Percentiles rank a stretch among this genome's conserved stretches.
These are phyloP conservation scores for Drosophila sucinea DNA, from an alignment of 1,140 invertebrate genomes.

Conservation along the genomic window DNA sequence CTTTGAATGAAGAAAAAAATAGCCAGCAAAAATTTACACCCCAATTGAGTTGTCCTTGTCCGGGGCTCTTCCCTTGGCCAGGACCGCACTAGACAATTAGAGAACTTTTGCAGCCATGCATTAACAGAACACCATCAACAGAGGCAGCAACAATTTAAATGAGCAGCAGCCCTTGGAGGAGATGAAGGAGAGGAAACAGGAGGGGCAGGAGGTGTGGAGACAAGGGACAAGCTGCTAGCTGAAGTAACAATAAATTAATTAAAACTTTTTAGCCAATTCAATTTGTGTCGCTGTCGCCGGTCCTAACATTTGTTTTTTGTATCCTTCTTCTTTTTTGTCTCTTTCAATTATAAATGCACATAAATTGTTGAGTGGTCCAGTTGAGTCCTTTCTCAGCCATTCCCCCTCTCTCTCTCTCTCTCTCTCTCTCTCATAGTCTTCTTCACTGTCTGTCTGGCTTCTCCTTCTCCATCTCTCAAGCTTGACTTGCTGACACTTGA, in stretches of 20 bases:
- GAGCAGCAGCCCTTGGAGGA: slow-evolving; percentile 50
- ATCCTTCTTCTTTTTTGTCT: slow-evolving; percentile 42
- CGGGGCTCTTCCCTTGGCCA: background rate
- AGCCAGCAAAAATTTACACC: slow-evolving; percentile 30
- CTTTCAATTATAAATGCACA: slow-evolving; percentile 79
- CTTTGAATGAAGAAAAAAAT: background rate
- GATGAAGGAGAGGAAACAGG: background rate
- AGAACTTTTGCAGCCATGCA: slow-evolving; percentile 73
- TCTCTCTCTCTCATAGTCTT: too few relatives aligned
- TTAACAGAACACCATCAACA: slow-evolving; percentile 69
- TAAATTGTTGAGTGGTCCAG: slow-evolving; percentile 67
- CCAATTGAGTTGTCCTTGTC: slow-evolving; percentile 44
- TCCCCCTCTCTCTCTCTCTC: background rate
- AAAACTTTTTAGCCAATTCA: slow-evolving; percentile 82
- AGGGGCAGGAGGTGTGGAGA: slow-evolving; percentile 29
- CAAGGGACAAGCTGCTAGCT: slow-evolving; percentile 39
- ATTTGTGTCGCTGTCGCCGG: slow-evolving; percentile 74
- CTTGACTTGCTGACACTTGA: slow-evolving; percentile 66
- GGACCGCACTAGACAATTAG: slow-evolving; percentile 65
- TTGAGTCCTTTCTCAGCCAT: slow-evolving; percentile 20
- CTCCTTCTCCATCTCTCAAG: slow-evolving; percentile 13
- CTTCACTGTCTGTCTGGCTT: background rate
- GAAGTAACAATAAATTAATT: slow-evolving; percentile 82
- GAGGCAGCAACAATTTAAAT: slow-evolving; percentile 66
- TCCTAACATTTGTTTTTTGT: slow-evolving; percentile 26